Conservation (phyloP, 2,888 invertebrate genomes). For the Eudasyphora cyanicolor region DNA sequence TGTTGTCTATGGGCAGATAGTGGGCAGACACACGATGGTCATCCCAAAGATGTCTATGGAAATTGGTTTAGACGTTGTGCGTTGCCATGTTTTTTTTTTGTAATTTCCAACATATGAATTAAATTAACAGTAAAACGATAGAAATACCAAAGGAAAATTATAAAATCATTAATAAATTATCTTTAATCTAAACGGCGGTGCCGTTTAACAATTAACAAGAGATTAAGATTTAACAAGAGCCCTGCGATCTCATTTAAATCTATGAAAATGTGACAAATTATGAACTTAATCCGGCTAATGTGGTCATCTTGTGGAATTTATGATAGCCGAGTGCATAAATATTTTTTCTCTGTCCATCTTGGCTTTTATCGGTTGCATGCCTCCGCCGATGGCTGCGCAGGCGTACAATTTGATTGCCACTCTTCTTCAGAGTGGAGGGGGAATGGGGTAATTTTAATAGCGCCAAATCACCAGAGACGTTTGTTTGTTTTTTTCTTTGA, state of each 20-base stretch:
- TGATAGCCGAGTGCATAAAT: too few relatives aligned
- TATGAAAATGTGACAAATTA: conserved; percentile 25
- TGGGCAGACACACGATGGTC: not conserved
- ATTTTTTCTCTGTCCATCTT: not conserved
- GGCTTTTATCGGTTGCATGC: not conserved
- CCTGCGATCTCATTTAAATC: not conserved
- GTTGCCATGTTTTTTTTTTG: not conserved
- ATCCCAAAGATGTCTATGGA: not conserved
- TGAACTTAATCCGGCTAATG: conserved; percentile 19
- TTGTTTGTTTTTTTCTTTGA: not conserved
- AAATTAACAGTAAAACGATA: not conserved
- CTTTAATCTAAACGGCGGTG: not conserved
- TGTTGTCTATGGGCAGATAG: not conserved
- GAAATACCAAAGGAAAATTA: not conserved
- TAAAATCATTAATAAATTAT: conserved; percentile 30
- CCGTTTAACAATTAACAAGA: not conserved
- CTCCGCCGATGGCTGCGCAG: not conserved
- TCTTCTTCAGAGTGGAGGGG: not conserved
- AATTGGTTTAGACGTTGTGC: not conserved
- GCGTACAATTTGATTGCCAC: not conserved
- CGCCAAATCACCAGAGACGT: not conserved
- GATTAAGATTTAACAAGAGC: conserved; percentile 23
- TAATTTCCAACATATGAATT: conserved; percentile 8
- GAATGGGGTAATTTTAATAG: not conserved
- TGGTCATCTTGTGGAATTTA: not conserved